Conservation (phyloP, 1,140 invertebrate genomes). For the Hylyphantes graminicola region DNA sequence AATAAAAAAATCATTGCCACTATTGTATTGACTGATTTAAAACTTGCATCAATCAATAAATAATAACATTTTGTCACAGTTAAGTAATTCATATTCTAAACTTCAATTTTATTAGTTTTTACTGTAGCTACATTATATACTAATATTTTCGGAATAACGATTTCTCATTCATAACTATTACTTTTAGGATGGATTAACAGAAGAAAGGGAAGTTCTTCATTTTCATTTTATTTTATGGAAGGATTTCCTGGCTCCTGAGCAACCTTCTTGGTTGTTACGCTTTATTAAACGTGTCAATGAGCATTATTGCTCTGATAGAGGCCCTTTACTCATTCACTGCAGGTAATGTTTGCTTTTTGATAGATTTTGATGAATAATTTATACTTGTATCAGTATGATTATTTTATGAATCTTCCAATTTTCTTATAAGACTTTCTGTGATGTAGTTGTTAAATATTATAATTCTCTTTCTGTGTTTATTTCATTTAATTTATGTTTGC, state of each 20-base stretch:
- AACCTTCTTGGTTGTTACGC: conserved; percentile 88
- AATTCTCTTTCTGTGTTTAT: no score
- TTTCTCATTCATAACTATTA: neutral
- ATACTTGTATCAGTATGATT: no score
- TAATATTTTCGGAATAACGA: neutral
- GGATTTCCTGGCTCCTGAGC: conserved; percentile 92
- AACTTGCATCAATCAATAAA: neutral
- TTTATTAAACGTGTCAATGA: conserved; percentile 91
- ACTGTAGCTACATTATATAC: neutral
- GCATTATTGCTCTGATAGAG: conserved; percentile 82
- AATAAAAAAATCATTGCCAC: no score
- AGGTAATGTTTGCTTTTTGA: conserved; percentile 43
- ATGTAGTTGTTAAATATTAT: no score
- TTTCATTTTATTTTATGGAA: conserved; percentile 97
- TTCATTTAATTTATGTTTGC: no score
- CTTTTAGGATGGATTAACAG: conserved; percentile 56
- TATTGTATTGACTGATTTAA: no score
- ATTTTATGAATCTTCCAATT: no score
- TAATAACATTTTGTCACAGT: neutral
- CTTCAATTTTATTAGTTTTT: neutral
- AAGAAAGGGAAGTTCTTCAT: conserved; percentile 79
- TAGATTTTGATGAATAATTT: neutral
- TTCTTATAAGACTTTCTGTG: no score
- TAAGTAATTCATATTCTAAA: neutral
- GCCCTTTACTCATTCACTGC: conserved; percentile 80